Evolutionary conservation across 2,888 invertebrate species (phyloP), one percentile per base, ranked within the genome.

Genomic region (Sturmia bella): DNA sequence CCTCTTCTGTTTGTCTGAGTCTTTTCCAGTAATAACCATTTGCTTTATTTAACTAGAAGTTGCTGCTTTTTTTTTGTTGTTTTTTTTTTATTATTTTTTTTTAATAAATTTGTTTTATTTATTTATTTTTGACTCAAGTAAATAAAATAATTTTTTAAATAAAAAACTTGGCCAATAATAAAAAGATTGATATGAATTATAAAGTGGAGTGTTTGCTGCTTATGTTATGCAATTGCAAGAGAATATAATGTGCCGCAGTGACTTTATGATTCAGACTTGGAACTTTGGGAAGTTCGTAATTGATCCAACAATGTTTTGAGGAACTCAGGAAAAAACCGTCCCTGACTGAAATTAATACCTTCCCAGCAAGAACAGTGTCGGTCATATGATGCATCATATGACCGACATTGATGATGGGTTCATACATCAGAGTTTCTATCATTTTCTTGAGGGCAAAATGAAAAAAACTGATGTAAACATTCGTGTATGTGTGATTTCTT

Each of bases 31-130:
- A 72, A 32, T 72, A 72, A 52, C 72, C 78, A 72, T 72, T 72
- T 78, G 78, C 45, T 66, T 78, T 72, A 59, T 37, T 9, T 56
- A 45, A 56, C 54, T 68, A 59, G 52, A 27, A 39, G n/a, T 45
- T 69, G n/a, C n/a, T n/a, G n/a, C n/a, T n/a, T n/a, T n/a, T n/a
- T n/a, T n/a, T n/a, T n/a, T n/a, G n/a, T n/a, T n/a, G n/a, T n/a
- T n/a, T n/a, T n/a, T n/a, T n/a, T n/a, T n/a, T n/a, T n/a, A n/a
- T n/a, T n/a, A 45, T 37, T 56, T 37, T 50, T 39, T 39, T 64
- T 56, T 57, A 52, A 54, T 73, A 54, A 19, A 9, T 24, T 24
- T 43, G 9, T 24, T 24, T 24, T 13, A 12, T 15, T 27, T 24
- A 0, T 52, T 52, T 63, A 41, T 54, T 54, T 12, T 11, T n/a